Evolutionary conservation across 2,888 invertebrate genomes (phyloP), one percentile per base, ranked within the genome.

Genomic region (Drosophila prostipennis): DNA sequence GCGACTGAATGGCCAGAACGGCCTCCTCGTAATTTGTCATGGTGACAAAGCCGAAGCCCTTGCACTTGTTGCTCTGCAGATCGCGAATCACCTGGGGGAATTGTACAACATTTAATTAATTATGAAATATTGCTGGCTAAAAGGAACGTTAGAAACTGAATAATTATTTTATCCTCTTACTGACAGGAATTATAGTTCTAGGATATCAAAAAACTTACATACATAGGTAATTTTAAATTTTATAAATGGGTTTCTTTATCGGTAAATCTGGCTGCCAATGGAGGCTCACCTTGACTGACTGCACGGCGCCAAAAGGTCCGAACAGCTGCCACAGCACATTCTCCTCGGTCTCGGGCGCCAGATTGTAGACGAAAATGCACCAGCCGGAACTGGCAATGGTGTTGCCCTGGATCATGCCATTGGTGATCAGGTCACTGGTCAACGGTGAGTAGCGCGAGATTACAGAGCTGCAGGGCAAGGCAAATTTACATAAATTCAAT

Each of bases 1-100:
- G 94, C 75, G 97, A 97, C 93, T 98, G 97, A 91, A 98, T 98
- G 80, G 99, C 98, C 87, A 98, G 96, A 68, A 98, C 96, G 56
- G 98, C 98, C 93, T 99, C 98, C 91, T 98, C 98, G 92, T 99
- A 98, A 93, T 98, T 98, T 91, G 98, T 98, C 98, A 99, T 99
- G 75, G 98, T 98, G 79, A 99, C 98, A 93, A 98, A 98, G 76
- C 98, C 99, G 92, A 98, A 99, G 74, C 99, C 99, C 94, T 98
- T 98, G 94, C 98, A 99, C 93, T 99, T 99, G 93, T 97, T 98
- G 81, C 98, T 98, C 90, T 97, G 96, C 89, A 97, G 95, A 94
- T 98, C 98, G 90, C 98, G 96, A 91, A 98, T 97, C 87, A 98
- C 98, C 92, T 92, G 63, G 29, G 34, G 16, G 10, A 43, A 48